phyloP scores from a whole-genome alignment of 2,113 vertebrate genomes.

The Myxocyprinus asiaticus region DNA sequence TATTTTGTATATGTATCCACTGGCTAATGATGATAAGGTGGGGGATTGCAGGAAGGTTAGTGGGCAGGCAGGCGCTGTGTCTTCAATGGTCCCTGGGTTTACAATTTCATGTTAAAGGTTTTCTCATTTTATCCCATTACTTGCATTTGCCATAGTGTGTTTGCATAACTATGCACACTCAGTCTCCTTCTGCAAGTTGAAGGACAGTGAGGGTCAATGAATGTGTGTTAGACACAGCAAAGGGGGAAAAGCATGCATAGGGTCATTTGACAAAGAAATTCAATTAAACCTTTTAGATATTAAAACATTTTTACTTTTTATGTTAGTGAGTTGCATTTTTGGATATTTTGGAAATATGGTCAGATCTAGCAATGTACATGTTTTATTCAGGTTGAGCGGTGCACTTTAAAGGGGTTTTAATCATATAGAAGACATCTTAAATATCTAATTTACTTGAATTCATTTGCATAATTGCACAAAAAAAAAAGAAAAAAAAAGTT shows the following conservation, averaged over 20 bases:
- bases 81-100: conserved; percentile 42
- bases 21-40: conserved; percentile 76
- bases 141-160: conserved; percentile 43
- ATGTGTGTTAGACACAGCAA: not conserved
- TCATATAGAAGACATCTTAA: too few species aligned
- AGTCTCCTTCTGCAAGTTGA: conserved; percentile 9
- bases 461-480: too few species aligned
- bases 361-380: not conserved
- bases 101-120: conserved; percentile 35
- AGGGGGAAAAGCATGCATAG: not conserved
- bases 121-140: conserved; percentile 29
- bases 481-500: too few species aligned
- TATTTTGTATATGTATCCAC: conserved; percentile 79
- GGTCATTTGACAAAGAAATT: not conserved
- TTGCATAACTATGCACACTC: conserved; percentile 23
- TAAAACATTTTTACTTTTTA: not conserved
- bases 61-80: conserved; percentile 30
- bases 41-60: conserved; percentile 24
- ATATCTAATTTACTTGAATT: too few species aligned
- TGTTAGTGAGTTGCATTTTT: not conserved
- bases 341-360: too few species aligned
- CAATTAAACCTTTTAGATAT: not conserved
- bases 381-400: not conserved
- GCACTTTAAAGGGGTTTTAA: too few species aligned
- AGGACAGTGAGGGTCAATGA: not conserved